phyloP scores from a whole-genome alignment of 2,797 vertebrate genomes.

The Chanos chanos region DNA sequence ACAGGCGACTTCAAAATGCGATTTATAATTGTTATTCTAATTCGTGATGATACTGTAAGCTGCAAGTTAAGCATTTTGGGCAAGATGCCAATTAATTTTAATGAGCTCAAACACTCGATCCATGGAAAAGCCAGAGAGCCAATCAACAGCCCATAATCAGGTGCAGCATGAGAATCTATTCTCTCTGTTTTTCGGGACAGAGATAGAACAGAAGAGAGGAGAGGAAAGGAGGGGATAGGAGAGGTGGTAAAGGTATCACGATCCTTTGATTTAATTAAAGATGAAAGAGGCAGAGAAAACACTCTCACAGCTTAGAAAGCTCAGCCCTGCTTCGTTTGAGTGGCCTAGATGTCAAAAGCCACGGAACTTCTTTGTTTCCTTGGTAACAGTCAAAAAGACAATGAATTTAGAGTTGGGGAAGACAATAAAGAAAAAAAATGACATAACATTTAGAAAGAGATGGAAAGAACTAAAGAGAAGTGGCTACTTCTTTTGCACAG shows the following conservation, averaged over 20 bases:
- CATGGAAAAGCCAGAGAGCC: not conserved
- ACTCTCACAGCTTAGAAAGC: conserved; percentile 25
- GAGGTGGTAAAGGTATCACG: not conserved
- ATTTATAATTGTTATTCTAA: conserved; percentile 23
- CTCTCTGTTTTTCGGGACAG: not conserved
- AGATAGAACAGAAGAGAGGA: not conserved
- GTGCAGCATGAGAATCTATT: not conserved
- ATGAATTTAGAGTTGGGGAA: not conserved
- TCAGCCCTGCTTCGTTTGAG: conserved; percentile 25
- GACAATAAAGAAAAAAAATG: not conserved
- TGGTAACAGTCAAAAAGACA: conserved; percentile 33
- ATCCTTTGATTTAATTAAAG: conserved; percentile 30
- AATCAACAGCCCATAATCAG: conserved; percentile 1
- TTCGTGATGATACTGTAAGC: conserved; percentile 14
- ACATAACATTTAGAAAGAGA: no score
- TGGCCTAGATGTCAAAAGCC: conserved; percentile 1
- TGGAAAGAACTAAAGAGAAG: no score
- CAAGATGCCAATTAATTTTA: conserved; percentile 26
- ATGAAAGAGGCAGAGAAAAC: conserved; percentile 21
- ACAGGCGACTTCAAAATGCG: conserved; percentile 10
- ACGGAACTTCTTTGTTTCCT: conserved; percentile 34
- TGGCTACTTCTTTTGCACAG: no score
- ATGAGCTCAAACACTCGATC: conserved; percentile 2
- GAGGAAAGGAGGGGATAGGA: not conserved
- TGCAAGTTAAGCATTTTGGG: conserved; percentile 17